Conservation (phyloP, 2,888 invertebrate genomes). For the Ctenicera cuprea region DNA sequence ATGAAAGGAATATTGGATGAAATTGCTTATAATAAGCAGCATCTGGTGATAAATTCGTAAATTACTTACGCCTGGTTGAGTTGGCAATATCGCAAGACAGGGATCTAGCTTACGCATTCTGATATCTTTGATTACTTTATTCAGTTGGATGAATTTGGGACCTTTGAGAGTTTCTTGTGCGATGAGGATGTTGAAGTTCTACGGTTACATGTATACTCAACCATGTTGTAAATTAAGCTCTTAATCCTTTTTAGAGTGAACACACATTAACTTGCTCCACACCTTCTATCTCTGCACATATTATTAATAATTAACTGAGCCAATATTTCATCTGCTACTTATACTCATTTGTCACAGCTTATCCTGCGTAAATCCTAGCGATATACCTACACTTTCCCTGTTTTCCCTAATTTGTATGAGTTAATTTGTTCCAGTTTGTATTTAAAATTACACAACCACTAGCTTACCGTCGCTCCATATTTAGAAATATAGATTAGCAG, state of each 20-base stretch:
- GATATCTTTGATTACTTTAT: constrained; percentile 7
- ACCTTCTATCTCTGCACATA: neutral
- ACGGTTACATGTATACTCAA: neutral
- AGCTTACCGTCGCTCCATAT: no score
- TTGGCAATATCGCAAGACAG: constrained; percentile 21
- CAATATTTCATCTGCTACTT: constrained; percentile 3
- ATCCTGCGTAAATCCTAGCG: no score
- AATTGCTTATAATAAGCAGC: constrained; percentile 14
- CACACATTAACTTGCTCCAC: neutral
- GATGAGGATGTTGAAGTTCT: neutral
- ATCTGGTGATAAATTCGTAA: constrained; percentile 27
- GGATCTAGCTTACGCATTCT: constrained; percentile 6
- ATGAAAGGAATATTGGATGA: no score
- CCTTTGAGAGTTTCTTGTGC: neutral
- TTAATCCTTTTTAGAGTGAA: constrained; percentile 9
- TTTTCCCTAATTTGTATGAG: no score
- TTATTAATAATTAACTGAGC: constrained; percentile 7
- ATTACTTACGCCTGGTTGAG: constrained; percentile 33
- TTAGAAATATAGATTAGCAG: no score
- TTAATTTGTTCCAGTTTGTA: no score
- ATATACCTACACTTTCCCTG: no score
- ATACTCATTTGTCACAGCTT: no score
- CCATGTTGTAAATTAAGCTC: neutral
- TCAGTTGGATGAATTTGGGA: neutral
- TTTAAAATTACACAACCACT: no score